These are phyloP conservation scores for Axea sp. DNA, from an alignment of 2,888 invertebrate species.

Conservation along the genomic window DNA sequence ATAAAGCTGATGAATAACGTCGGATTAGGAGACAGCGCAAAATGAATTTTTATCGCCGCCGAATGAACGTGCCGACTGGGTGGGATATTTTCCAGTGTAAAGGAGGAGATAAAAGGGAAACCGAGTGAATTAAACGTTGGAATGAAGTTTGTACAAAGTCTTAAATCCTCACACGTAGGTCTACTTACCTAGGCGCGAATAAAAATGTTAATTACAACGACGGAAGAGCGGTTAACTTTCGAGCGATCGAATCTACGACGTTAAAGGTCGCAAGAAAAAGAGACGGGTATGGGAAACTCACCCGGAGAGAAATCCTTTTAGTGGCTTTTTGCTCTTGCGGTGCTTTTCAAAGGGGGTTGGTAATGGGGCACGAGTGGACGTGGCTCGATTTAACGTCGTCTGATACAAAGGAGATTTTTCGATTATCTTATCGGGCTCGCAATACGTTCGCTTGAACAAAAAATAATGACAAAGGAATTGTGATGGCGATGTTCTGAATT, in stretches of 20 bases:
- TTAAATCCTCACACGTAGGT: constrained; percentile 51
- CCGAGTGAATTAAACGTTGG: constrained; percentile 25
- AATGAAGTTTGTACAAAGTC: constrained; percentile 55
- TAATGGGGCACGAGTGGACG: constrained; percentile 44
- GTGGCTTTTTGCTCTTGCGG: constrained; percentile 36
- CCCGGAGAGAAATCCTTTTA: constrained; percentile 51
- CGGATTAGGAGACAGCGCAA: constrained; percentile 31
- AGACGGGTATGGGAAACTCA: constrained; percentile 13
- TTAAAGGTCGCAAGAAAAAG: background rate
- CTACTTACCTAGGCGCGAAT: constrained; percentile 36
- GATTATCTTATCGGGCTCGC: constrained; percentile 37
- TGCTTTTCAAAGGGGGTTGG: constrained; percentile 28
- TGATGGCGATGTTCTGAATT: too few relatives aligned
- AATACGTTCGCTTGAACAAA: constrained; percentile 12
- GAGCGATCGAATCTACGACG: constrained; percentile 46
- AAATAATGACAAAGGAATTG: constrained; percentile 9
- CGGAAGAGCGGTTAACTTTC: constrained; percentile 51
- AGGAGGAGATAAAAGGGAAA: constrained; percentile 22
- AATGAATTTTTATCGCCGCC: constrained; percentile 46
- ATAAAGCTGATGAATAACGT: constrained; percentile 39
- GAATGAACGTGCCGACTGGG: constrained; percentile 18
- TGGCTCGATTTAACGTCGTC: constrained; percentile 47
- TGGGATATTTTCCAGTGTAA: constrained; percentile 34
- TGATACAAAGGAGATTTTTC: constrained; percentile 51
- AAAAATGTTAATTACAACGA: constrained; percentile 58